Base-by-base conservation (phyloP, 2,888 invertebrate genomes). In the Galeruca laticollis region DNA sequence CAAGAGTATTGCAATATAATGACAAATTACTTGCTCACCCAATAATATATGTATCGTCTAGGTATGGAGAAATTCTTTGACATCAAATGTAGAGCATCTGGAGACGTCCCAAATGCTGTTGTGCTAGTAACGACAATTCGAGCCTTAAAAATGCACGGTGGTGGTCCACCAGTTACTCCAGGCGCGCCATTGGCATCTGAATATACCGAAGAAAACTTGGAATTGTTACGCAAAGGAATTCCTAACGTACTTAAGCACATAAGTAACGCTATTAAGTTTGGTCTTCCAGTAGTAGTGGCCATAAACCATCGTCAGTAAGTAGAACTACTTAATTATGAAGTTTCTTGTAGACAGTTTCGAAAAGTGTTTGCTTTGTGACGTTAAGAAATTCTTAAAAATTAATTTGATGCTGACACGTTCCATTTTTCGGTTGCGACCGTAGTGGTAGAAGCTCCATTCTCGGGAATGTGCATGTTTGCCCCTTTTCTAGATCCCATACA, bases 111-210 rank as follows among this genome's bases (percentile, higher is more conserved):
- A 6, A 92, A 94, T 86, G 96, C 94, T 74, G 93, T 96, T 11
- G 97, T 99, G 0, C 87, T 99, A 52, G 99, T 99, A 47, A 90
- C 94, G 0, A 98, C 99, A 0, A 90, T 99, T 20, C 89, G 99
- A 73, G 99, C 99, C 18, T 88, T 99, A 65, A 99, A 99, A 88
- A 97, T 99, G 97, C 99, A 99, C 86, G 99, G 99, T 33, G 99
- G 99, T 57, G 99, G 98, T 0, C 97, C 98, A 0, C 83, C 93
- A 0, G 97, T 99, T 10, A 89, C 91, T 0, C 91, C 96, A 2
- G 97, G 97, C 1, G 86, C 91, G n/a, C 94, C 95, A 0, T 87
- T 98, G 0, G 91, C 94, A 73, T 89, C 91, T 51, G 96, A 93
- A 78, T 99, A 99, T 82, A 87, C 90, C 0, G 88, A 95, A 89